Percentiles rank a stretch among this genome's conserved stretches.
phyloP scores from a whole-genome alignment of 2,888 invertebrate genomes.

The Resseliella maxima region DNA sequence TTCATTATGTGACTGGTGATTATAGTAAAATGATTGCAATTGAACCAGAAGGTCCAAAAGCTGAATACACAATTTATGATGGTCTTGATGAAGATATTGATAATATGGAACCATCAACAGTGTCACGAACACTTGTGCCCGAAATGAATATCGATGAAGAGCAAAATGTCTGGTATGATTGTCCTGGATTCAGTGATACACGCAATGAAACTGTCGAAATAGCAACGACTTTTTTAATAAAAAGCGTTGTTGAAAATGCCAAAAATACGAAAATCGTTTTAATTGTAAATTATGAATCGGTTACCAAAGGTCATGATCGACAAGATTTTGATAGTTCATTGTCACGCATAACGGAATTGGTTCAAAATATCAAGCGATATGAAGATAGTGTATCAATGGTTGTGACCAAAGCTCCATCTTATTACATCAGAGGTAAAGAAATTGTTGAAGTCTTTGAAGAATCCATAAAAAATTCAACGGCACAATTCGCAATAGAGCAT shows the following conservation, averaged over 20 bases:
- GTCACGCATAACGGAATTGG: too few relatives aligned
- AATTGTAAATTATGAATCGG: background rate
- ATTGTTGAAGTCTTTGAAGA: too few relatives aligned
- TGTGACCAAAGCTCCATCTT: too few relatives aligned
- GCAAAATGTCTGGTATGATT: slow-evolving; percentile 21
- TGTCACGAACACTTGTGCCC: background rate
- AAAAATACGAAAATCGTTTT: background rate
- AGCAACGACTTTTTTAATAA: background rate
- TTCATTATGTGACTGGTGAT: slow-evolving; percentile 6
- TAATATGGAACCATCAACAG: background rate
- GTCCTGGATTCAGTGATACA: background rate
- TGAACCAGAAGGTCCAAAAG: background rate
- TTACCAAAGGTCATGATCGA: background rate
- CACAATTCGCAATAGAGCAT: too few relatives aligned
- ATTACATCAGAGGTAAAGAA: too few relatives aligned
- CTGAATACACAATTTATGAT: background rate
- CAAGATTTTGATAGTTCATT: background rate
- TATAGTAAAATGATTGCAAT: background rate
- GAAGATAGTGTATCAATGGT: too few relatives aligned
- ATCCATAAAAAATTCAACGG: too few relatives aligned
- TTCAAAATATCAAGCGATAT: background rate
- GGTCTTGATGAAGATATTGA: background rate
- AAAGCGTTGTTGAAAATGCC: slow-evolving; percentile 8
- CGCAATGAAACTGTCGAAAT: slow-evolving; percentile 22
- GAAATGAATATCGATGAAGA: slow-evolving; percentile 1